Evolutionary conservation across 2,797 vertebrate genomes (phyloP).

Genomic region (Pseudomugil gertrudae): DNA sequence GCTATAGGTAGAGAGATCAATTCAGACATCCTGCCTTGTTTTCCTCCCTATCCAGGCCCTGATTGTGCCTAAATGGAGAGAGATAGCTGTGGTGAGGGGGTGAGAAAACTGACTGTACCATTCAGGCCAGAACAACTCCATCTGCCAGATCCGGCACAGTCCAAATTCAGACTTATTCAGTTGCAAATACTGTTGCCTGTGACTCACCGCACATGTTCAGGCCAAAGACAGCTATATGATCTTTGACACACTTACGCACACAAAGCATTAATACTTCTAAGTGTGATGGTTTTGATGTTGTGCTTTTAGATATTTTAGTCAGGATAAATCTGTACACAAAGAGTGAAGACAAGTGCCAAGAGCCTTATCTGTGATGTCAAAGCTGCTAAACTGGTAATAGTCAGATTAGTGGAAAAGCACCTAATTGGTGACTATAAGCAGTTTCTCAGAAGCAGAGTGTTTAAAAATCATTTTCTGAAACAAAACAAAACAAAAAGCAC

Average conservation of each 20-base stretch:
- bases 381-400: conserved; percentile 60
- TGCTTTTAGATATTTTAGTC: background rate
- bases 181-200: conserved; percentile 21
- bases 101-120: conserved; percentile 44
- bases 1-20: conserved; percentile 74
- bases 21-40: conserved; percentile 42
- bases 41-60: conserved; percentile 33
- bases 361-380: conserved; percentile 70
- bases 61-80: conserved; percentile 63
- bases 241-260: conserved; percentile 3
- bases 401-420: conserved; percentile 40
- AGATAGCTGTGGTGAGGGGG: conserved; percentile 26
- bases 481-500: background rate
- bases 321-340: conserved; percentile 61
- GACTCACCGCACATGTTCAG: conserved; percentile 24
- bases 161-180: conserved; percentile 47
- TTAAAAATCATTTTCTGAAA: conserved; percentile 10
- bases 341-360: conserved; percentile 65
- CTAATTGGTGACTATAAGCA: conserved; percentile 29
- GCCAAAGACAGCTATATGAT: background rate
- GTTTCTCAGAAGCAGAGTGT: conserved; percentile 19
- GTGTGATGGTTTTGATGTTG: conserved; percentile 24
- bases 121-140: conserved; percentile 37
- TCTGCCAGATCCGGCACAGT: conserved; percentile 36
- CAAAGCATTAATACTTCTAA: conserved; percentile 9